phyloP scores from a whole-genome alignment of 2,888 invertebrate genomes.

The Halocaridina rubra region DNA sequence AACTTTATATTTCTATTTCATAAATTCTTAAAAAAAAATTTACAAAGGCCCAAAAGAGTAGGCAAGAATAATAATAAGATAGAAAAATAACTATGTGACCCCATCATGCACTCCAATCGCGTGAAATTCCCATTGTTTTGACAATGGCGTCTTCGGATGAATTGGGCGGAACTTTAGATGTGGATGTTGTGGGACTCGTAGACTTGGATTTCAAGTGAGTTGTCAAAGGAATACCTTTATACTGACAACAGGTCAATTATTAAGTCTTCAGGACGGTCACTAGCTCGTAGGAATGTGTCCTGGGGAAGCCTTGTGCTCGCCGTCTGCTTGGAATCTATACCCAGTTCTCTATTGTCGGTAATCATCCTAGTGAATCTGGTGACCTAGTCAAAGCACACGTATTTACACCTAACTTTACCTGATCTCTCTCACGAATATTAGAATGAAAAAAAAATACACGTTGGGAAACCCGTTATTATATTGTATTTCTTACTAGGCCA shows the following conservation, averaged over 20 bases:
- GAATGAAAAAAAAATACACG: no score
- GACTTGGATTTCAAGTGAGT: slow-evolving; percentile 49
- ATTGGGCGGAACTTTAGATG: slow-evolving; percentile 31
- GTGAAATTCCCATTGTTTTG: neutral
- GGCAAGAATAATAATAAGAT: no score
- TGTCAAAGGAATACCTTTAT: no score
- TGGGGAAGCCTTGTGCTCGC: neutral
- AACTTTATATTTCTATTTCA: neutral
- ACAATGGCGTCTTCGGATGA: slow-evolving; percentile 46
- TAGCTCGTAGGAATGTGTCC: neutral
- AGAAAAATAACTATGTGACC: no score
- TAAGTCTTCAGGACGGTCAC: neutral
- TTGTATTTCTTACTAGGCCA: no score
- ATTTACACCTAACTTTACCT: no score
- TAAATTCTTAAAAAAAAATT: no score
- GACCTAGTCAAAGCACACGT: neutral
- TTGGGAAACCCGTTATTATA: no score
- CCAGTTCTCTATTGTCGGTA: neutral
- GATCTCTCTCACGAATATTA: no score
- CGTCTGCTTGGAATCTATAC: neutral
- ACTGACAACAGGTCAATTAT: neutral
- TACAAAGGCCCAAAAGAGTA: no score
- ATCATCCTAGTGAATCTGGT: neutral
- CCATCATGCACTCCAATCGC: no score
- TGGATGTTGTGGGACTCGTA: slow-evolving; percentile 41